Percentiles rank a stretch among this genome's conserved stretches.
These are phyloP conservation scores for Cyphomyrus discorhynchus DNA, from an alignment of 2,113 vertebrate genomes.

Conservation along the genomic window DNA sequence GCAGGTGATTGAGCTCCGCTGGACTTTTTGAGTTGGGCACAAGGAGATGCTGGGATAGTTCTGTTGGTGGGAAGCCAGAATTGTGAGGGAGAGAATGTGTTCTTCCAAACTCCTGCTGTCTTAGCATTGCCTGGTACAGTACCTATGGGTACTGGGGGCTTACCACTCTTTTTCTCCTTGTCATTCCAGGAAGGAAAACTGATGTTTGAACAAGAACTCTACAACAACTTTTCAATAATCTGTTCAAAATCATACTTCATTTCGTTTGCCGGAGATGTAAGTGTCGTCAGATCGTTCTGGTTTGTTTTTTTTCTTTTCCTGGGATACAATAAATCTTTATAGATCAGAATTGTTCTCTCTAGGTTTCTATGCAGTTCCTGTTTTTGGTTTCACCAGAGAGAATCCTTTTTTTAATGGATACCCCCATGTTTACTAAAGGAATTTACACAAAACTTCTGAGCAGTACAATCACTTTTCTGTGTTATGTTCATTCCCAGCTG, in stretches of 20 bases:
- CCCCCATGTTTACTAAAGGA: neutral
- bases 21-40: neutral
- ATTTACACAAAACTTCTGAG: neutral
- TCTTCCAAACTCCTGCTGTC: neutral
- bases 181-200: conserved; percentile 80
- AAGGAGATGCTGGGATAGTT: neutral
- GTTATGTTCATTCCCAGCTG: neutral
- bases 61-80: neutral
- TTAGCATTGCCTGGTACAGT: neutral
- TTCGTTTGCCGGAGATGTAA: conserved; percentile 88
- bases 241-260: conserved; percentile 91
- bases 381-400: neutral
- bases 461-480: neutral
- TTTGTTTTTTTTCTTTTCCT: neutral
- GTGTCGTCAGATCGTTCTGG: conserved; percentile 19
- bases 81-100: neutral
- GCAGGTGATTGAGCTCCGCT: neutral
- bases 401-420: neutral
- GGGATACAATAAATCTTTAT: neutral
- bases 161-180: neutral
- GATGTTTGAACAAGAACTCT: conserved; percentile 93
- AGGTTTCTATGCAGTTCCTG: neutral
- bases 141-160: neutral
- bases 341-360: neutral
- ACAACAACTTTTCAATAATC: conserved; percentile 92